Evolutionary conservation across 1,140 invertebrate species (phyloP).

Genomic region (Popillia japonica): DNA sequence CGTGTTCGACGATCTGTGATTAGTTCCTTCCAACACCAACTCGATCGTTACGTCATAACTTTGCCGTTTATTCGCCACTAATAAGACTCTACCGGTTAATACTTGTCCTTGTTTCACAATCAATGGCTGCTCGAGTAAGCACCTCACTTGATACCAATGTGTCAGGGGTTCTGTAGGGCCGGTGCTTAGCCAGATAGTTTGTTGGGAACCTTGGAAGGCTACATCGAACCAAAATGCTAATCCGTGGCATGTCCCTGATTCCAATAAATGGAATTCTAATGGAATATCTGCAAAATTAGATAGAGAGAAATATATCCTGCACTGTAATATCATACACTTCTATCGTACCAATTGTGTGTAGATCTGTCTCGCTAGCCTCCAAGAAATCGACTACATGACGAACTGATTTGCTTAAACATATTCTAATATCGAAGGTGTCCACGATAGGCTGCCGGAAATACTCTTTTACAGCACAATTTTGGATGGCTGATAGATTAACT

Average conservation of each 20-base stretch:
- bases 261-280: constrained; percentile 90
- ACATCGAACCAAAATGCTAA: constrained; percentile 99
- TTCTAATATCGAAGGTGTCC: constrained; percentile 98
- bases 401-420: constrained; percentile 95
- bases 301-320: no score
- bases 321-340: no score
- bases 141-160: constrained; percentile 99
- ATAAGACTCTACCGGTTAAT: constrained; percentile 84
- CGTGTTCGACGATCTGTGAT: constrained; percentile 84
- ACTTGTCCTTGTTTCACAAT: constrained; percentile 95
- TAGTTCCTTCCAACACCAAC: constrained; percentile 87
- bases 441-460: constrained; percentile 99
- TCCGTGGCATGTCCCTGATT: constrained; percentile 95
- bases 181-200: constrained; percentile 97
- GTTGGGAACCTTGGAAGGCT: constrained; percentile 91
- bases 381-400: constrained; percentile 97
- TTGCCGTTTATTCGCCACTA: constrained; percentile 95
- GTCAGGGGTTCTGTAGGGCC: constrained; percentile 98
- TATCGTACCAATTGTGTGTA: constrained; percentile 85
- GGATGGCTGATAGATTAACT: constrained; percentile 90
- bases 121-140: constrained; percentile 91
- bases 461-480: constrained; percentile 94
- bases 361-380: constrained; percentile 90
- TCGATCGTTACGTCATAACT: constrained; percentile 99
- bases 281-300: constrained; percentile 77